phyloP scores from a whole-genome alignment of 2,113 vertebrate species.

The Rhinopomastus cyanomelas region DNA sequence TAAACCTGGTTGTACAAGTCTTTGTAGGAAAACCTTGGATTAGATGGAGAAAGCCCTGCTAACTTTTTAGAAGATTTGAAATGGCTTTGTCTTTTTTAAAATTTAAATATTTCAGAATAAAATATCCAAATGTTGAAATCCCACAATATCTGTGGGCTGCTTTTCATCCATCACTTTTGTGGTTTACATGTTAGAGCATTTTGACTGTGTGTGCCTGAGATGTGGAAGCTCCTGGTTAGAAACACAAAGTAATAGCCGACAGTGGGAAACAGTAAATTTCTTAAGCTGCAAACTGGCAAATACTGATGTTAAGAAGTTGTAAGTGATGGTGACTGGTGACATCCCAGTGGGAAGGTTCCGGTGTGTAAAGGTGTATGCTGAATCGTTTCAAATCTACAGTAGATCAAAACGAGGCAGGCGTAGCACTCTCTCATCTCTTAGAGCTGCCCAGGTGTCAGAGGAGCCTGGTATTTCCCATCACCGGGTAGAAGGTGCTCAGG shows the following conservation, averaged over 20 bases:
- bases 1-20: not conserved
- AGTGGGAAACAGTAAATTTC: not conserved
- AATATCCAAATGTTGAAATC: not conserved
- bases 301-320: not conserved
- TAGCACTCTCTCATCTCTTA: no score
- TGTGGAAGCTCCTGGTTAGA: not conserved
- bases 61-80: not conserved
- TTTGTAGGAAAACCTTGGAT: not conserved
- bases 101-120: not conserved
- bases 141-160: not conserved
- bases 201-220: not conserved
- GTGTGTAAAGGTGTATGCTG: not conserved
- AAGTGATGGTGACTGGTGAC: not conserved
- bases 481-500: no score
- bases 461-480: no score
- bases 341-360: not conserved
- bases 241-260: not conserved
- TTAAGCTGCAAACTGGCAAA: not conserved
- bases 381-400: not conserved
- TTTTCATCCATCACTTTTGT: rapidly evolving
- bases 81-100: not conserved
- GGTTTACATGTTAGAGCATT: rapidly evolving
- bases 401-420: not conserved
- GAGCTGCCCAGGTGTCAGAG: no score
- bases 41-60: not conserved